phyloP scores from a whole-genome alignment of 2,888 invertebrate genomes.

The Zhuqinia jingwanae region DNA sequence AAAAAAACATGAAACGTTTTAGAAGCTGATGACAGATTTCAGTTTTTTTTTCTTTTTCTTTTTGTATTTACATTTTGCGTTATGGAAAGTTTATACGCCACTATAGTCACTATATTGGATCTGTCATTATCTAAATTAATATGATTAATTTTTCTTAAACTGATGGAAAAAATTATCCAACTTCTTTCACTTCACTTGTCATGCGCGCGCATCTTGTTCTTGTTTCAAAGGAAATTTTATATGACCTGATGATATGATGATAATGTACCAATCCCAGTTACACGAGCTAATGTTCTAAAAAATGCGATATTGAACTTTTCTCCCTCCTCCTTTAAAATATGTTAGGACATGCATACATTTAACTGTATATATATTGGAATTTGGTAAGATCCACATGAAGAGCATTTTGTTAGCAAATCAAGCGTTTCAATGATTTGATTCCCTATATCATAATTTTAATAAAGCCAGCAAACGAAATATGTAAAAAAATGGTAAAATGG shows the following conservation, averaged over 20 bases:
- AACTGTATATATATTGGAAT: background rate
- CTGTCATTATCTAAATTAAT: too few relatives aligned
- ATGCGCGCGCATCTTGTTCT: background rate
- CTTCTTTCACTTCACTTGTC: background rate
- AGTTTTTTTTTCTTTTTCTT: too few relatives aligned
- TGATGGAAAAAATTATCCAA: too few relatives aligned
- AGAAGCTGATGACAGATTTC: background rate
- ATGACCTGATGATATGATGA: too few relatives aligned
- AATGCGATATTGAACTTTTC: slow-evolving; percentile 1
- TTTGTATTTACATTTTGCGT: too few relatives aligned
- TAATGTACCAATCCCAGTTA: slow-evolving; percentile 32
- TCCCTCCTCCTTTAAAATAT: slow-evolving; percentile 2
- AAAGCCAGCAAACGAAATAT: slow-evolving; percentile 29
- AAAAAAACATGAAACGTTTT: background rate
- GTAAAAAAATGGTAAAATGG: background rate
- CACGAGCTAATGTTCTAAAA: slow-evolving; percentile 57
- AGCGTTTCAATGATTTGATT: slow-evolving; percentile 47
- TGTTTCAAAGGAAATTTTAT: slow-evolving; percentile 3
- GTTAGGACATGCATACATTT: background rate
- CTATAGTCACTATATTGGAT: too few relatives aligned
- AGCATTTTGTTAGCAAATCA: slow-evolving; percentile 28
- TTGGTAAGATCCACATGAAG: background rate
- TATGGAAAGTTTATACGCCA: background rate
- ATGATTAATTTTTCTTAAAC: too few relatives aligned
- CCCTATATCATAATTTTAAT: slow-evolving; percentile 44